Conservation (phyloP, 2,113 vertebrate genomes). For the Sinocyclocheilus rhinocerous region DNA sequence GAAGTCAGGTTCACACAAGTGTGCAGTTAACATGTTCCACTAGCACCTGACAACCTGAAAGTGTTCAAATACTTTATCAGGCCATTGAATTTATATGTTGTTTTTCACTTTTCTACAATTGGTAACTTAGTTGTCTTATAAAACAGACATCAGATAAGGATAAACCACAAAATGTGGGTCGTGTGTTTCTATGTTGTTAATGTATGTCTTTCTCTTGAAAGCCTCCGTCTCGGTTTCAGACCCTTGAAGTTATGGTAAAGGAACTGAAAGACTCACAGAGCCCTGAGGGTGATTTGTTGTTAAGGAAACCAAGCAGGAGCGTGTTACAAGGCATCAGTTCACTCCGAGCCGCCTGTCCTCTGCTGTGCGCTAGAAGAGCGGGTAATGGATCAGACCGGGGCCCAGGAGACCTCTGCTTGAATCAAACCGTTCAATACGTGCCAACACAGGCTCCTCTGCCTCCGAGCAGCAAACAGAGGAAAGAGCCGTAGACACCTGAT, state of each 20-base stretch:
- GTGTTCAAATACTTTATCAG: not conserved
- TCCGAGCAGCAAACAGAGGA: slow-evolving; percentile 48
- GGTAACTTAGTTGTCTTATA: not conserved
- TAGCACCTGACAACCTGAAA: not conserved
- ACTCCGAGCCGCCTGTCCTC: slow-evolving; percentile 52
- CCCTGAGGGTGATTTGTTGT: slow-evolving; percentile 55
- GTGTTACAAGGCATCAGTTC: slow-evolving; percentile 52
- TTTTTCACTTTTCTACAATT: not conserved
- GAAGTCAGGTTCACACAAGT: not conserved
- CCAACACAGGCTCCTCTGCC: slow-evolving; percentile 59
- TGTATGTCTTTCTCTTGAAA: slow-evolving; percentile 21
- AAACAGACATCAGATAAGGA: not conserved
- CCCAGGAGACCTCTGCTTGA: slow-evolving; percentile 69
- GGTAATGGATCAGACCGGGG: slow-evolving; percentile 70
- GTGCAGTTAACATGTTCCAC: not conserved
- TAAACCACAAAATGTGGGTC: too few species aligned
- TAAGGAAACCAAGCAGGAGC: slow-evolving; percentile 57
- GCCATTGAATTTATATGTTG: not conserved
- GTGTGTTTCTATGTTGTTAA: not conserved
- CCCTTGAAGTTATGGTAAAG: slow-evolving; percentile 17
- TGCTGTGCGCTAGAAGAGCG: slow-evolving; percentile 68
- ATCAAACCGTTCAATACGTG: slow-evolving; percentile 71
- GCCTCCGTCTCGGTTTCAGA: slow-evolving; percentile 21
- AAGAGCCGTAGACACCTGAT: slow-evolving; percentile 36
- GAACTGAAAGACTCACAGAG: slow-evolving; percentile 27